Base-by-base conservation (phyloP, 1,140 invertebrate genomes). In the Drosophila miranda region DNA sequence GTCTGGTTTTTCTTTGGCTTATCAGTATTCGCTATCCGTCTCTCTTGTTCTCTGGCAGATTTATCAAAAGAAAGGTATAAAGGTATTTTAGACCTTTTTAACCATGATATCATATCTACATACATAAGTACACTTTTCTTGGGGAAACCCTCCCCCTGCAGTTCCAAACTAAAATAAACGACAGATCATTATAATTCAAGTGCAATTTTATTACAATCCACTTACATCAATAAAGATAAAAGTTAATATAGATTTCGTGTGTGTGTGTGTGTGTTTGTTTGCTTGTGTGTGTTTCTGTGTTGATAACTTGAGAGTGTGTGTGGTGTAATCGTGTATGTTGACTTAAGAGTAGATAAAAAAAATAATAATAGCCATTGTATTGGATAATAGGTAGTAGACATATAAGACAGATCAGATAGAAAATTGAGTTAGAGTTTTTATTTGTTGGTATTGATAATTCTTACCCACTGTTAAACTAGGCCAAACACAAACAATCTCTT, bases 131-230 rank as follows among this genome's bases (percentile, higher is more conserved):
- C 1, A 19, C 19, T 19, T 19, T 19, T 19, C 19, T 19, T 19
- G 19, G 19, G 19, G 19, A 19, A 19, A 19, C 19, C 19, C 19
- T 19, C 19, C 19, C 0, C 4, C 3, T 5, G 26, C 5, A 55
- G 4, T 67, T 56, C 21, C 28, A 11, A 8, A 14, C 2, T 21
- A 6, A 66, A 54, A 57, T 21, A 43, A 28, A 26, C 57, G 1
- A 16, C 8, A 9, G 9, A 14, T 21, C 7, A 13, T 11, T 55
- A 54, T 50, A 61, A 45, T 72, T 72, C 58, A 72, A 72, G 72
- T 76, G 66, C 58, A 86, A 68, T 86, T 84, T 86, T 68, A 67
- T 80, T 86, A 84, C 76, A 84, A 60, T 64, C 50, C 50, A 70
- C 81, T 84, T 84, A 86, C 49, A 51, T 71, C 21, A 53, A 72